Base-by-base conservation (phyloP, 2,888 invertebrate genomes). In the Caenorhabditis panamensis region DNA sequence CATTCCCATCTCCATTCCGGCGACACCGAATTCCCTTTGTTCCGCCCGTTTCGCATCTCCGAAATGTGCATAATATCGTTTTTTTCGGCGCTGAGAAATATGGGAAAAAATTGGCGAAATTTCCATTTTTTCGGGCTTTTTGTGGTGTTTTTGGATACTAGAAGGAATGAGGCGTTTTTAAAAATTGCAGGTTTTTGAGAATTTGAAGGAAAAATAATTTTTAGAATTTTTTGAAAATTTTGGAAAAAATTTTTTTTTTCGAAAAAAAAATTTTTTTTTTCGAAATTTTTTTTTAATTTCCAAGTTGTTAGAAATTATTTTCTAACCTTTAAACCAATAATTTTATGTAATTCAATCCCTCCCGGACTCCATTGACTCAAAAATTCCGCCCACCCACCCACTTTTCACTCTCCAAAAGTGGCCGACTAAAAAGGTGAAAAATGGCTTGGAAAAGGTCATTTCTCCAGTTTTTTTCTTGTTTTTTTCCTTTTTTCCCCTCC, bases 21-120 rank as follows among this genome's bases (percentile, higher is more conserved):
- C n/a, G n/a, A n/a, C 47, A 4, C 47, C 47, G 4, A 47, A 16
- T 53, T 18, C 47, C 18, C 47, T n/a, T 61, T 69, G 51, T 51
- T 51, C 59, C 69, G 51, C 59, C 51, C 36, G 59, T 37, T 56
- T 61, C 59, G 13, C 41, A 41, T 69, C 37, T 31, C 59, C 28
- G 51, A 67, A 56, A 54, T 20, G 47, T 9, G 18, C 2, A 47
- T 47, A 47, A 47, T 47, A 47, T 47, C 47, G 47, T 2, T 47
- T 47, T 36, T 47, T 47, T 18, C 53, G 56, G 47, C 31, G 58
- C 5, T 31, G 71, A 41, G 71, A 54, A 69, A 49, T 41, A 41
- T 41, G 41, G 59, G 28, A 41, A 28, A 41, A 63, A 62, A 24
- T n/a, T n/a, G n/a, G n/a, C 44, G 1, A 28, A 28, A 54, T 63